Evolutionary conservation across 1,140 invertebrate genomes (phyloP).

Genomic region (Coptotermes formosanus): DNA sequence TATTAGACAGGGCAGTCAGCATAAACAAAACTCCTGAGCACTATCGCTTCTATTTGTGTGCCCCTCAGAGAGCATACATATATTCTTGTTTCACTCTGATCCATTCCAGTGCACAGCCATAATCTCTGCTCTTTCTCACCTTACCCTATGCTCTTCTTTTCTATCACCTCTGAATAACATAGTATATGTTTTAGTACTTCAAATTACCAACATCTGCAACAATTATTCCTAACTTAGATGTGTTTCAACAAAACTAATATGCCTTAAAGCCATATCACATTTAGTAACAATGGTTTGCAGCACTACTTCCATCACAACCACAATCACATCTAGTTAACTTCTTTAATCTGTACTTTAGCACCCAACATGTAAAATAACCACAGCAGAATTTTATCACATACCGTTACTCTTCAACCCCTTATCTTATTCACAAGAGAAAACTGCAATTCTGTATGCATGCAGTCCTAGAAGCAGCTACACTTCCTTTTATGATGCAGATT

Average conservation of each 20-base stretch:
- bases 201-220: neutral
- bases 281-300: slow-evolving; percentile 6
- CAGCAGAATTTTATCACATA: slow-evolving; percentile 37
- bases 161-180: neutral
- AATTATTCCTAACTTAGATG: neutral
- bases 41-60: no score
- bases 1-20: no score
- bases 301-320: slow-evolving; percentile 39
- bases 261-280: neutral
- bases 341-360: slow-evolving; percentile 46
- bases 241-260: neutral
- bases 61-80: no score
- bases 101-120: no score
- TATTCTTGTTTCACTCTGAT: no score
- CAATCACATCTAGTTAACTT: slow-evolving; percentile 45
- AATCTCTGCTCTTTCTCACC: neutral
- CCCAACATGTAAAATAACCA: slow-evolving; percentile 32
- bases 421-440: slow-evolving; percentile 30
- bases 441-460: slow-evolving; percentile 32
- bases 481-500: neutral
- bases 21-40: no score
- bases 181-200: neutral
- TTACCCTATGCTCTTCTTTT: neutral
- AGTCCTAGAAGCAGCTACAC: neutral
- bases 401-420: slow-evolving; percentile 38